These are phyloP conservation scores for Chrysemys picta DNA, from an alignment of 2,113 vertebrate genomes.

Conservation along the genomic window DNA sequence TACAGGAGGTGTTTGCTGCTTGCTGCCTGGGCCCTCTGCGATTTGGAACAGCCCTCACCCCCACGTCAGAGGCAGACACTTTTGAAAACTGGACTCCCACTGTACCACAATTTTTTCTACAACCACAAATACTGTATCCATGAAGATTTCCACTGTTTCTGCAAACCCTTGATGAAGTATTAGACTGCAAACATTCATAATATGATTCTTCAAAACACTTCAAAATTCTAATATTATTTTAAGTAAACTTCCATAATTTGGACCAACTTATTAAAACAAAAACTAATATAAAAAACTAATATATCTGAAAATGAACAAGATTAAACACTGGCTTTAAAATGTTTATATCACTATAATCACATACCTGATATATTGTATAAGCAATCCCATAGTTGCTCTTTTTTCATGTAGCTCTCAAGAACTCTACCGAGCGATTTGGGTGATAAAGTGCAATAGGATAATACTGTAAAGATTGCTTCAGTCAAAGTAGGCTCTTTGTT, in stretches of 20 bases:
- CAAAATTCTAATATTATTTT: background rate
- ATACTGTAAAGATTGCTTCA: slow-evolving; percentile 85
- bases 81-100: background rate
- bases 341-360: background rate
- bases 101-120: background rate
- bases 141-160: background rate
- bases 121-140: background rate
- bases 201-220: background rate
- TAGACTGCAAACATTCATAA: background rate
- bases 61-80: background rate
- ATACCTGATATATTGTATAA: slow-evolving; percentile 90
- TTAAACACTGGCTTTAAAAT: slow-evolving; percentile 4
- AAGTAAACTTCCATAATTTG: background rate
- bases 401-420: slow-evolving; percentile 89
- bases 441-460: slow-evolving; percentile 83
- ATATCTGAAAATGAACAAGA: background rate
- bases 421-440: slow-evolving; percentile 86
- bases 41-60: background rate
- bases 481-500: slow-evolving; percentile 71
- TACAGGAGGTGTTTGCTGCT: background rate
- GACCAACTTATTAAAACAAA: background rate
- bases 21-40: background rate
- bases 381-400: slow-evolving; percentile 86
- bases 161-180: background rate
- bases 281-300: background rate